Evolutionary conservation across 2,113 vertebrate genomes (phyloP).

Genomic region (Gymnobelideus leadbeateri): DNA sequence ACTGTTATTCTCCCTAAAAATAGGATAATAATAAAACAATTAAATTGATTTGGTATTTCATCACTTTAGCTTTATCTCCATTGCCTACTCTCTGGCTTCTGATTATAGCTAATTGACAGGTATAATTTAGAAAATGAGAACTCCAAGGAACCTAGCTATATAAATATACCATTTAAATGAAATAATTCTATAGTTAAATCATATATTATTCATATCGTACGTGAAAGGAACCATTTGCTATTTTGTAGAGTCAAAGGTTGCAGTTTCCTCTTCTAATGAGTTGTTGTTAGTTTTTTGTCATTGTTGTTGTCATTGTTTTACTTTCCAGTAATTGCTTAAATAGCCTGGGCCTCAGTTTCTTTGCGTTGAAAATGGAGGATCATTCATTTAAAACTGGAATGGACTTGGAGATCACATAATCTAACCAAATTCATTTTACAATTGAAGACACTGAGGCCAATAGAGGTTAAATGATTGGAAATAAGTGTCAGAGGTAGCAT

Average conservation of each 20-base stretch:
- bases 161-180: neutral
- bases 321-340: neutral
- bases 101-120: neutral
- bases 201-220: neutral
- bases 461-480: too few relatives aligned
- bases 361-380: neutral
- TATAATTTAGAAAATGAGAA: neutral
- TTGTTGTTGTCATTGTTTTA: neutral
- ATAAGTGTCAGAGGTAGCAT: neutral
- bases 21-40: neutral
- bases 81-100: neutral
- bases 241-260: neutral
- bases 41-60: neutral
- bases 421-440: neutral
- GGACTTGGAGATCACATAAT: neutral
- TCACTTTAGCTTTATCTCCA: neutral
- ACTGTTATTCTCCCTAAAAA: neutral
- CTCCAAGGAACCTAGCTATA: neutral
- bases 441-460: neutral
- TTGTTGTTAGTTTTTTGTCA: neutral
- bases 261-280: neutral
- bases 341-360: neutral
- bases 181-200: neutral
- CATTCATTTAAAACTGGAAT: neutral
- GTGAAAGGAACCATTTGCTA: neutral